Evolutionary conservation across 92 coral and sea anemone genomes (phyloP), one percentile per base, ranked within the genome.

Genomic region (Palythoa grandis): DNA sequence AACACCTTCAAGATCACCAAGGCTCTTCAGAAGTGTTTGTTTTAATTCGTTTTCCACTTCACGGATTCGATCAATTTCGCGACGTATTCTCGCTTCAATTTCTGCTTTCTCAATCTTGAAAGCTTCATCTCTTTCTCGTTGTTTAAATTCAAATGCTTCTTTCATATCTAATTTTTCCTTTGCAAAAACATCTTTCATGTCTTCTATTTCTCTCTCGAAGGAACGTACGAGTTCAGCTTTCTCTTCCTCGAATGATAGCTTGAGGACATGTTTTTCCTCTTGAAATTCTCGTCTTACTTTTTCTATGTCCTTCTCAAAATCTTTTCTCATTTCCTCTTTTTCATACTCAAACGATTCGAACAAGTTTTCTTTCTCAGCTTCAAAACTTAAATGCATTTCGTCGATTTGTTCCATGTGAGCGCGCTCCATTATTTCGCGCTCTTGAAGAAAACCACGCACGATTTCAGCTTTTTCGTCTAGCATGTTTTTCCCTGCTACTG

Each of bases 391-490:
- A 11, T 92, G 90, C 72, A 95, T 83, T 65, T 96, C 99, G 52
- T 96, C 94, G 37, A 92, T 85, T 82, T 95, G 97, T 66, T 95
- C 99, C 47, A 91, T 91, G 60, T 95, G 95, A 50, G 96, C 91
- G 58, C 92, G 90, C 72, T 92, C 98, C 50, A 96, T 84, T 23
- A 95, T 78, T 22, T 93, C 98, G 83, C 95, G 82, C 87, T 95
- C 99, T 77, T 95, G 97, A 78, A 96, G 95, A 90, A 96, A 96
- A 9, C 99, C 97, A 7, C 98, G 96, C 57, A 96, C 95, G 37
- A 96, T 91, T 70, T 96, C 99, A 7, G 99, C 98, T 83, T 95
- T 95, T 71, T 96, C 99, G 56, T 92, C 97, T 16, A 93, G 87
- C 23, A 85, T 61, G 54, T 83, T 88, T 66, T 92, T 83, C 74